Evolutionary conservation across 2,888 invertebrate species (phyloP).

Genomic region (Callyntrura guangdongensis): DNA sequence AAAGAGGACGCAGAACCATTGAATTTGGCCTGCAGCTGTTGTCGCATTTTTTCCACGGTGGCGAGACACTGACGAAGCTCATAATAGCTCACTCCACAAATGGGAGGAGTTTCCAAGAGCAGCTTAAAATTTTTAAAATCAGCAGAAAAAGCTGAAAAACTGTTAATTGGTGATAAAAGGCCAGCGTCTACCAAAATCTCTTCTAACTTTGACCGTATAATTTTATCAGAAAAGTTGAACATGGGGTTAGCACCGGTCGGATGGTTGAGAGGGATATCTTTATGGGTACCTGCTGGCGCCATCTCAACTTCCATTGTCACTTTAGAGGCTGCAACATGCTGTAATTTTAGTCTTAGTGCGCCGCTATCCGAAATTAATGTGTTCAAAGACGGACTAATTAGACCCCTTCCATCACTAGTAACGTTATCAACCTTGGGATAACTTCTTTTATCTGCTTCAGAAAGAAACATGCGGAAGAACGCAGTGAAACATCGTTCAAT

Average conservation of each 20-base stretch:
- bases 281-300: neutral
- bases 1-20: slow-evolving; percentile 64
- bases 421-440: slow-evolving; percentile 65
- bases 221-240: slow-evolving; percentile 71
- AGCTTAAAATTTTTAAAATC: slow-evolving; percentile 84
- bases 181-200: slow-evolving; percentile 81
- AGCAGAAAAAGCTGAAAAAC: slow-evolving; percentile 81
- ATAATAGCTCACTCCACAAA: slow-evolving; percentile 83
- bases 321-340: slow-evolving; percentile 55
- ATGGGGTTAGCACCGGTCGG: neutral
- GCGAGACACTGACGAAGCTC: slow-evolving; percentile 82
- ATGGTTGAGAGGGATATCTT: too few relatives aligned
- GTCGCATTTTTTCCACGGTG: slow-evolving; percentile 81
- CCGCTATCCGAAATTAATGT: slow-evolving; percentile 79
- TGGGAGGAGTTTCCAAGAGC: slow-evolving; percentile 81
- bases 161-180: slow-evolving; percentile 81
- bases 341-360: slow-evolving; percentile 60
- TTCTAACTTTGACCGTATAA: slow-evolving; percentile 79
- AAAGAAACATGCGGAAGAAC: slow-evolving; percentile 83
- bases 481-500: slow-evolving; percentile 84
- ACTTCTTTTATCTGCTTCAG: slow-evolving; percentile 76
- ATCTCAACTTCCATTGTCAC: neutral
- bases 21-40: slow-evolving; percentile 60
- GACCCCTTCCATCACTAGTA: slow-evolving; percentile 50
- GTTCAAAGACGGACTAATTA: slow-evolving; percentile 79